A percentile compares a stretch with the other conserved stretches of the same genome.
phyloP scores from a whole-genome alignment of 2,113 vertebrate species.

The Strigops habroptila region DNA sequence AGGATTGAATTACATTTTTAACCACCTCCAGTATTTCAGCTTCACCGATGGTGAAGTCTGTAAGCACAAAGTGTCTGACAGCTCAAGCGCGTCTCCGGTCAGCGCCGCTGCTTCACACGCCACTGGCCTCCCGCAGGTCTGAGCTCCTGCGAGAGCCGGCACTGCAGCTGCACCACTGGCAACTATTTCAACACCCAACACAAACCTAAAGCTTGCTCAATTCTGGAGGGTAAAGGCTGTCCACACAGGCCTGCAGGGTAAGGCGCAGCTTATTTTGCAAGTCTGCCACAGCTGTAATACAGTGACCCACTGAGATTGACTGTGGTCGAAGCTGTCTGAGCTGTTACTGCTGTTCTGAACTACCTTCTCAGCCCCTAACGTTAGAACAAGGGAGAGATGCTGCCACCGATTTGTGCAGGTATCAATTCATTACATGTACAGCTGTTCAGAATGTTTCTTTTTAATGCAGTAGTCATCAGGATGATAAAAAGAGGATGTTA shows the following conservation, averaged over 20 bases:
- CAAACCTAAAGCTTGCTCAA: neutral
- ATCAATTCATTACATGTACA: neutral
- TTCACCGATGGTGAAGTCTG: rapidly evolving
- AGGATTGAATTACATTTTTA: neutral
- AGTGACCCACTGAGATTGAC: neutral
- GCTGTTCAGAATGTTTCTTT: neutral
- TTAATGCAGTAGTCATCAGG: neutral
- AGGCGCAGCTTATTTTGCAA: neutral
- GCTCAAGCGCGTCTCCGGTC: neutral
- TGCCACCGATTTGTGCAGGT: neutral
- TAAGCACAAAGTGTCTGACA: rapidly evolving
- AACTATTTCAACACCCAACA: neutral
- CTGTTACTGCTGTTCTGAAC: neutral
- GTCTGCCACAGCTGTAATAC: neutral
- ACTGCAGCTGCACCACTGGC: neutral
- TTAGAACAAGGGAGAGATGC: neutral
- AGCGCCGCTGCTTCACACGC: neutral
- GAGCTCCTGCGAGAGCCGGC: neutral
- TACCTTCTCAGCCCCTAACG: neutral
- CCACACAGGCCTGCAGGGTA: neutral
- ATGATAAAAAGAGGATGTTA: neutral
- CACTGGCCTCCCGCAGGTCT: neutral
- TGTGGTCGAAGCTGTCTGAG: neutral
- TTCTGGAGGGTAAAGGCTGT: neutral
- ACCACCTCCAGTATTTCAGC: neutral